Evolutionary conservation across 2,888 invertebrate species (phyloP).

Genomic region (Drosophila sordidula): DNA sequence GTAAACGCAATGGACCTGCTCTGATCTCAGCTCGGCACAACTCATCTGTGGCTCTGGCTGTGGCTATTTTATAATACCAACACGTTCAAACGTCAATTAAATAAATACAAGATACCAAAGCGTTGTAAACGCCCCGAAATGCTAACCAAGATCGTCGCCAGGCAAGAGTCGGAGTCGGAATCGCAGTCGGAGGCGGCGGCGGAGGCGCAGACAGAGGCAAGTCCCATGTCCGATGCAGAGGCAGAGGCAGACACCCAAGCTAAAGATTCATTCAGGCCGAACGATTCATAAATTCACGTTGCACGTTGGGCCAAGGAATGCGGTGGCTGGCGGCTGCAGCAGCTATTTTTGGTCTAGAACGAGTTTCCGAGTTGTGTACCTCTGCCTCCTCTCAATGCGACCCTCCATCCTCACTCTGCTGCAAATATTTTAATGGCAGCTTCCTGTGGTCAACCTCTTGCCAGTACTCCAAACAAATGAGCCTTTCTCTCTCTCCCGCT

Average conservation of each 20-base stretch:
- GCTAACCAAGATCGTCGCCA: conserved; percentile 38
- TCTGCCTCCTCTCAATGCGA: background rate
- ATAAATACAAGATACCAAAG: conserved; percentile 80
- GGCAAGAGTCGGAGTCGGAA: conserved; percentile 7
- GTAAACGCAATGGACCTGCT: conserved; percentile 27
- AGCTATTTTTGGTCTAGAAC: conserved; percentile 76
- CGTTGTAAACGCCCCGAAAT: conserved; percentile 76
- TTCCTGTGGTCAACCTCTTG: conserved; percentile 71
- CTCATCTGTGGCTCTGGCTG: conserved; percentile 10
- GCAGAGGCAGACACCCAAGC: conserved; percentile 42
- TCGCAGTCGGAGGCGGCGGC: background rate
- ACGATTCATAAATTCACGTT: conserved; percentile 74
- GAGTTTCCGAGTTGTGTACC: conserved; percentile 39
- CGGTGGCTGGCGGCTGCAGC: conserved; percentile 21
- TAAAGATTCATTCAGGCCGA: conserved; percentile 70
- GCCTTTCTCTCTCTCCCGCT: background rate
- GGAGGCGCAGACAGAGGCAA: conserved; percentile 2
- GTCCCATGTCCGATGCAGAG: background rate
- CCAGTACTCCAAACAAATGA: conserved; percentile 40
- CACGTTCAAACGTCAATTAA: conserved; percentile 80
- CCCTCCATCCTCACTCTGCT: conserved; percentile 8
- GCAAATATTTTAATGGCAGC: conserved; percentile 74
- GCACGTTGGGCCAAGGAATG: conserved; percentile 48
- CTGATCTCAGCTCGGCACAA: conserved; percentile 12
- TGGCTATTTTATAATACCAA: conserved; percentile 78